A percentile compares a stretch with the other conserved stretches of the same genome.
Evolutionary conservation across 2,888 invertebrate genomes (phyloP).

Genomic region (Coenonympha glycerion): DNA sequence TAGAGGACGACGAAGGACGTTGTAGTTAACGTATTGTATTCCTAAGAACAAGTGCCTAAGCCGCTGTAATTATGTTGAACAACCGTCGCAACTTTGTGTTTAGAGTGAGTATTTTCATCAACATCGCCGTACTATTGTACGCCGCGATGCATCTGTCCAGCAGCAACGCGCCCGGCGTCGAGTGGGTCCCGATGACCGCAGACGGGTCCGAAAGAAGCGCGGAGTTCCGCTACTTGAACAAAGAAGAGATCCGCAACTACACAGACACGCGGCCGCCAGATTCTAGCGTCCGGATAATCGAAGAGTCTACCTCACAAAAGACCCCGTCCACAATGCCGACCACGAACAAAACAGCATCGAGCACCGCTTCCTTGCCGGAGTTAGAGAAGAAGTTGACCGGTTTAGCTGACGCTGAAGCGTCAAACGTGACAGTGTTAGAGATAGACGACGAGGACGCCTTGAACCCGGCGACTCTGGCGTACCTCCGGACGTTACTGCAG

Average conservation of each 20-base stretch:
- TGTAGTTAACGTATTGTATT: slow-evolving; percentile 49
- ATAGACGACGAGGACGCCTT: slow-evolving; percentile 57
- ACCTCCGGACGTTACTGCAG: slow-evolving; percentile 68
- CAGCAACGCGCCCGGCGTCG: slow-evolving; percentile 44
- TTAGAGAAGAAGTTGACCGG: slow-evolving; percentile 54
- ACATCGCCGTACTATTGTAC: slow-evolving; percentile 82
- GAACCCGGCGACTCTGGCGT: slow-evolving; percentile 52
- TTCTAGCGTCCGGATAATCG: slow-evolving; percentile 41
- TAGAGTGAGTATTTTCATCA: slow-evolving; percentile 83
- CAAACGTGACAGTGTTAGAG: slow-evolving; percentile 51
- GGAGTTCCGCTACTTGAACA: slow-evolving; percentile 47
- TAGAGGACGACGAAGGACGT: slow-evolving; percentile 74
- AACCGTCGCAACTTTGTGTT: slow-evolving; percentile 81
- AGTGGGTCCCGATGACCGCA: slow-evolving; percentile 58
- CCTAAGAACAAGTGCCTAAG: slow-evolving; percentile 65
- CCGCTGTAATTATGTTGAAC: slow-evolving; percentile 56
- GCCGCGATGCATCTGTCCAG: slow-evolving; percentile 79
- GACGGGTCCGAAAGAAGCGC: slow-evolving; percentile 54
- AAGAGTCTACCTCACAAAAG: slow-evolving; percentile 61
- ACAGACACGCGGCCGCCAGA: slow-evolving; percentile 44
- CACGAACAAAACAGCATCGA: slow-evolving; percentile 61
- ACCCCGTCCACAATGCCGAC: slow-evolving; percentile 61
- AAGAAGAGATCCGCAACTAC: slow-evolving; percentile 48
- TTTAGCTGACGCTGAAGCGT: slow-evolving; percentile 49
- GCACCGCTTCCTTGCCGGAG: slow-evolving; percentile 56